phyloP scores from a whole-genome alignment of 2,888 invertebrate genomes.

The Caenorhabditis sp. region DNA sequence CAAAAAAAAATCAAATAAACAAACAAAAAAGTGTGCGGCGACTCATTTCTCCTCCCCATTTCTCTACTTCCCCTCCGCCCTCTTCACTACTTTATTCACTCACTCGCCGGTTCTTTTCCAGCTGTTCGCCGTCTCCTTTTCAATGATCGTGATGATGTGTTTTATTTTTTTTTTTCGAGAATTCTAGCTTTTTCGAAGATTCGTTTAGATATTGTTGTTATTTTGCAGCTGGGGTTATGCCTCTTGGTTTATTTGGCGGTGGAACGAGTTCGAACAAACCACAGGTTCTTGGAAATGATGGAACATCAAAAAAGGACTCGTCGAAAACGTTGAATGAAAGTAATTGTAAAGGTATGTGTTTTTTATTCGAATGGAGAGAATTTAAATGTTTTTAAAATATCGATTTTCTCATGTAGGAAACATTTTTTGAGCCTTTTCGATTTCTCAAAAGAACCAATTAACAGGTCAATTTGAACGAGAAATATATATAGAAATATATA shows the following conservation, averaged over 20 bases:
- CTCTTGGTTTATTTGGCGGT: slow-evolving; percentile 63
- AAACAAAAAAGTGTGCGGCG: slow-evolving; percentile 18
- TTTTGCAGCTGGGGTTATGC: slow-evolving; percentile 46
- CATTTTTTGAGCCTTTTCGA: too few species aligned
- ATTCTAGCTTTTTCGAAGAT: slow-evolving; percentile 11
- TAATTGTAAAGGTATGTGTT: slow-evolving; percentile 57
- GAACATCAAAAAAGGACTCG: slow-evolving; percentile 29
- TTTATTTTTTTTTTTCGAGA: too few species aligned
- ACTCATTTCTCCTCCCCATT: slow-evolving; percentile 10
- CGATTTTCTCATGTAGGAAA: too few species aligned
- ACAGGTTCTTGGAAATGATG: slow-evolving; percentile 41
- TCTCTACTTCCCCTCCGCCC: slow-evolving; percentile 19
- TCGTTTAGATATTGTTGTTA: neutral
- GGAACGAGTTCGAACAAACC: slow-evolving; percentile 47
- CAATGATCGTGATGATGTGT: slow-evolving; percentile 4
- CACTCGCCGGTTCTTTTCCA: neutral
- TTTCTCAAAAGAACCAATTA: too few species aligned
- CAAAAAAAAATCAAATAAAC: slow-evolving; percentile 2
- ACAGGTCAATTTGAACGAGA: too few species aligned
- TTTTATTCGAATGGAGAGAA: neutral
- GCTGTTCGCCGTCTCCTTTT: neutral
- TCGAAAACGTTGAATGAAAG: slow-evolving; percentile 51
- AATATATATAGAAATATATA: too few species aligned
- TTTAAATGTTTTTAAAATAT: too few species aligned
- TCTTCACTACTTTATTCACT: neutral